Conservation (phyloP, 2,113 vertebrate genomes). For the Pseudorhombus dupliciocellatus region DNA sequence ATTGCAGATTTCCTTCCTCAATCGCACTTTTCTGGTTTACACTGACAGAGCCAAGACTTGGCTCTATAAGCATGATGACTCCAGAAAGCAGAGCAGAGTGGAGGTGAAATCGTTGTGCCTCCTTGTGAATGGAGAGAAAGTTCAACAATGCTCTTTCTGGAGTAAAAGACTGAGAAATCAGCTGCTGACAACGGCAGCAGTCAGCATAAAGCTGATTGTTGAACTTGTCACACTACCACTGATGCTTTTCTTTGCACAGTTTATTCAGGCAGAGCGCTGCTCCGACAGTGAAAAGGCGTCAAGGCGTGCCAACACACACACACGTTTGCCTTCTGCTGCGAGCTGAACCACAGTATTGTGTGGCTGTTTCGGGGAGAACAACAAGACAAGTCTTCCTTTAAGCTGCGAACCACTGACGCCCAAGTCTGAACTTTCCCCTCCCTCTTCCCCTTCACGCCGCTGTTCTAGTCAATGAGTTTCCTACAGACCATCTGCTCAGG, state of each 20-base stretch:
- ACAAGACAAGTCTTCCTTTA: slow-evolving; percentile 75
- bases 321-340: slow-evolving; percentile 71
- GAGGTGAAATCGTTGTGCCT: not conserved
- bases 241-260: slow-evolving; percentile 55
- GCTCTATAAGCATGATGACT: slow-evolving; percentile 3
- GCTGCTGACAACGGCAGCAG: slow-evolving; percentile 52
- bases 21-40: not conserved
- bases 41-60: not conserved
- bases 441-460: slow-evolving; percentile 47
- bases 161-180: slow-evolving; percentile 46
- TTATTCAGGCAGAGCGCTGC: slow-evolving; percentile 60
- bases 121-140: slow-evolving; percentile 16
- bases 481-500: slow-evolving; percentile 72
- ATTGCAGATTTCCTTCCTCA: not conserved
- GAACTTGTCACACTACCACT: slow-evolving; percentile 56
- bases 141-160: slow-evolving; percentile 43
- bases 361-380: slow-evolving; percentile 48
- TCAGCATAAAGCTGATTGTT: slow-evolving; percentile 64
- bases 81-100: not conserved
- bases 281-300: slow-evolving; percentile 58
- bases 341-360: slow-evolving; percentile 67
- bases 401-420: slow-evolving; percentile 43
- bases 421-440: slow-evolving; percentile 55
- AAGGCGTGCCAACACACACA: slow-evolving; percentile 60
- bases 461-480: slow-evolving; percentile 67